Evolutionary conservation across 2,797 vertebrate genomes (phyloP).

Genomic region (Helarctos malayanus): DNA sequence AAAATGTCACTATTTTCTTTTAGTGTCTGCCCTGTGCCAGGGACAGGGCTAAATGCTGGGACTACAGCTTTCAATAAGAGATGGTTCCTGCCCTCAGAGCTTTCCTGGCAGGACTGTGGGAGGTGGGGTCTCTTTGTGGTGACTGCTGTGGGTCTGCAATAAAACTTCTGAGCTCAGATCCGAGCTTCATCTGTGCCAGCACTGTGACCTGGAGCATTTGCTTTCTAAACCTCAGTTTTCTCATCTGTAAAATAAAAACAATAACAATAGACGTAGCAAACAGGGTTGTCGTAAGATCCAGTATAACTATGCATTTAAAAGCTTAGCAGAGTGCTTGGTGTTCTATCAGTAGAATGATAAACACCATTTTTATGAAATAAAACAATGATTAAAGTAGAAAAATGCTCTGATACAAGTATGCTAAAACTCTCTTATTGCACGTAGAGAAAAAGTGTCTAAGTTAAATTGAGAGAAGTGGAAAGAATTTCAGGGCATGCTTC

Average conservation of each 20-base stretch:
- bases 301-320: neutral
- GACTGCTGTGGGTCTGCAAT: neutral
- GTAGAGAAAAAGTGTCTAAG: neutral
- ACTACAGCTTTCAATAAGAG: neutral
- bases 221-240: slow-evolving; percentile 31
- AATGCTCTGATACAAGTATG: neutral
- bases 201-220: neutral
- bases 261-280: neutral
- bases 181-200: neutral
- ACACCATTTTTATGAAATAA: neutral
- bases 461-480: neutral
- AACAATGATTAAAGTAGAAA: neutral
- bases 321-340: neutral
- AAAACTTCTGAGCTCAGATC: neutral
- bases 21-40: neutral
- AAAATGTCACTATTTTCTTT: neutral
- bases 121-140: neutral
- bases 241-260: slow-evolving; percentile 22
- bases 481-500: slow-evolving; percentile 12
- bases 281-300: neutral
- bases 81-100: neutral
- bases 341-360: neutral
- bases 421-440: neutral
- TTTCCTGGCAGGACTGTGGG: neutral
- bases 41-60: neutral